Conservation (phyloP, 64 coral and sea anemone genomes). For the Stichodactyla helianthus region DNA sequence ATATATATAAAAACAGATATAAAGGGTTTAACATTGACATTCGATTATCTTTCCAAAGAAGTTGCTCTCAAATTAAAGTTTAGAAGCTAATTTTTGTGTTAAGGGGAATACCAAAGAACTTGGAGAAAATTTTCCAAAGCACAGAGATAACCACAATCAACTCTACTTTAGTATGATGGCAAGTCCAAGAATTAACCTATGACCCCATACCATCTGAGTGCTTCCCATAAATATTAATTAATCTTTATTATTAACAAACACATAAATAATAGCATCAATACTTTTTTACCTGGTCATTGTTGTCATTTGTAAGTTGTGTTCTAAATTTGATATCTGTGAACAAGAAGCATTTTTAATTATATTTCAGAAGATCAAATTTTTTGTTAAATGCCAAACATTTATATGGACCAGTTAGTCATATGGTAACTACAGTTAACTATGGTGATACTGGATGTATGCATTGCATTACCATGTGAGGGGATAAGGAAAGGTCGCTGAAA, state of each 20-base stretch:
- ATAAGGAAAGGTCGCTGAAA: conserved; percentile 48
- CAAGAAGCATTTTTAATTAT: background rate
- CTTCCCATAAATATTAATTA: too few species aligned
- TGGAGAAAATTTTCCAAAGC: background rate
- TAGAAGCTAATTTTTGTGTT: too few species aligned
- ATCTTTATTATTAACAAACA: background rate
- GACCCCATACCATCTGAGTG: too few species aligned
- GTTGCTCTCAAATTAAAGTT: too few species aligned
- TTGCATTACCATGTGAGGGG: conserved; percentile 47
- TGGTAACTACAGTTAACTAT: background rate
- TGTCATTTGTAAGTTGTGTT: conserved; percentile 45
- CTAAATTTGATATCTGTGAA: conserved; percentile 65
- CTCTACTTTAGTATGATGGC: background rate
- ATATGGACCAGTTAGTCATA: too few species aligned
- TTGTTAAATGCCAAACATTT: background rate
- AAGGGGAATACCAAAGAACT: background rate
- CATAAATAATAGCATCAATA: too few species aligned
- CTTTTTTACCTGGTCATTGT: conserved; percentile 56
- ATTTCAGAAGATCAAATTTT: background rate
- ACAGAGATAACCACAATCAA: too few species aligned
- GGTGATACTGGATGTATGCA: background rate
- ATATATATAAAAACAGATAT: too few species aligned
- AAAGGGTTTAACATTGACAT: too few species aligned
- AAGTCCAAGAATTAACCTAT: background rate
- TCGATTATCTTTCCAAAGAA: too few species aligned